Evolutionary conservation across 2,888 invertebrate species (phyloP).

Genomic region (Noctuana brunneofusca): DNA sequence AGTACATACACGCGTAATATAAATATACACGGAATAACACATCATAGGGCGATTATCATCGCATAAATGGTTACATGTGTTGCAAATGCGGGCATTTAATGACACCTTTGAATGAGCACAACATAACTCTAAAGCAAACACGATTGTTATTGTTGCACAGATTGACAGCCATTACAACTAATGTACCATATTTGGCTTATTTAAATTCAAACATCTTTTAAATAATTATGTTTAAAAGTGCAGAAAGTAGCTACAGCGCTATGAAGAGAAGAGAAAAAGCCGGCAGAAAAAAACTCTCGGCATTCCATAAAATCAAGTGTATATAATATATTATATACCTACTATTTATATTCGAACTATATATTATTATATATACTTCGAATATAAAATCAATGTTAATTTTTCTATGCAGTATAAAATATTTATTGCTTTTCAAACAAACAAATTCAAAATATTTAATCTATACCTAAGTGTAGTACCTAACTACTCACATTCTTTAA

Average conservation of each 20-base stretch:
- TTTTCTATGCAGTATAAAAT: not conserved
- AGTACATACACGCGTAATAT: conserved; percentile 12
- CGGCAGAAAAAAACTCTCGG: too few relatives aligned
- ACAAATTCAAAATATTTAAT: not conserved
- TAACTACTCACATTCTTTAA: not conserved
- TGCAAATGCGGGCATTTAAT: conserved; percentile 61
- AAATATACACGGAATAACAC: conserved; percentile 36
- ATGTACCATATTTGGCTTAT: conserved; percentile 1
- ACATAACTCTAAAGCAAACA: conserved; percentile 43
- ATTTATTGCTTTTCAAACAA: not conserved
- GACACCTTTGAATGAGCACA: conserved; percentile 47
- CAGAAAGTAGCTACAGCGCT: not conserved
- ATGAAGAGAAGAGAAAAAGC: too few relatives aligned
- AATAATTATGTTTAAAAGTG: not conserved
- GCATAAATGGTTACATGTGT: conserved; percentile 50
- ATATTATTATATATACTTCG: too few relatives aligned
- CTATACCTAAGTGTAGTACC: not conserved
- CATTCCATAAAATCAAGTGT: too few relatives aligned
- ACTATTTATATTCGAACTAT: too few relatives aligned
- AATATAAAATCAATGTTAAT: not conserved
- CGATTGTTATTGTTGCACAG: conserved; percentile 44
- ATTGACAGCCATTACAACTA: conserved; percentile 14
- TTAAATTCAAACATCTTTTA: conserved; percentile 2
- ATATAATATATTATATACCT: too few relatives aligned
- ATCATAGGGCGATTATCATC: conserved; percentile 49